Percentiles rank a stretch among this genome's conserved stretches.
Evolutionary conservation across 2,888 invertebrate genomes (phyloP).

Genomic region (Amaurobius ferox): DNA sequence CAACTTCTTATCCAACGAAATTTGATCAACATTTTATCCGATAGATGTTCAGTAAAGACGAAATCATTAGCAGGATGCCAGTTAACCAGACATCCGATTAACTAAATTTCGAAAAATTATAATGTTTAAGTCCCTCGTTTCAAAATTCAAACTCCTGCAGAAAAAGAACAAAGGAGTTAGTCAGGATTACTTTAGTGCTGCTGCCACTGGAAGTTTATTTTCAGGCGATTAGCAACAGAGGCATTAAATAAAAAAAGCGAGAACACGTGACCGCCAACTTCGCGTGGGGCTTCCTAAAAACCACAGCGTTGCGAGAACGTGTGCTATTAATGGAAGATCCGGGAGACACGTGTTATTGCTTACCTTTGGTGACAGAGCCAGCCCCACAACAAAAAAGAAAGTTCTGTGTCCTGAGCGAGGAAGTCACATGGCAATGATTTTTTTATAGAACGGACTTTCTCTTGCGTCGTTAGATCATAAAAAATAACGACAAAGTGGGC

Average conservation of each 20-base stretch:
- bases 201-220: not conserved
- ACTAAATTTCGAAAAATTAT: no score
- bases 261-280: not conserved
- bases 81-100: no score
- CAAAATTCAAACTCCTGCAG: no score
- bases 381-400: not conserved
- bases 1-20: no score
- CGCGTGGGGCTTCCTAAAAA: constrained; percentile 15
- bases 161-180: not conserved
- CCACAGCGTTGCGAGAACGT: constrained; percentile 19
- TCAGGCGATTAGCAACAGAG: not conserved
- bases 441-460: no score
- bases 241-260: not conserved
- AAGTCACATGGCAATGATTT: constrained; percentile 3
- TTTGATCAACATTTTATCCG: no score
- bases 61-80: no score
- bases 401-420: not conserved
- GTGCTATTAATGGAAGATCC: constrained; percentile 33
- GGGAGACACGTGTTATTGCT: constrained; percentile 49
- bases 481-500: no score
- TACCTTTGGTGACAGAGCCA: constrained; percentile 49
- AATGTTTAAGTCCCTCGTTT: no score
- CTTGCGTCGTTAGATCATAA: no score
- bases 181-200: not conserved
- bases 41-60: no score